Evolutionary conservation across 2,797 vertebrate species (phyloP), one percentile per base, ranked within the genome.

Genomic region (Coregonus ussuriensis): DNA sequence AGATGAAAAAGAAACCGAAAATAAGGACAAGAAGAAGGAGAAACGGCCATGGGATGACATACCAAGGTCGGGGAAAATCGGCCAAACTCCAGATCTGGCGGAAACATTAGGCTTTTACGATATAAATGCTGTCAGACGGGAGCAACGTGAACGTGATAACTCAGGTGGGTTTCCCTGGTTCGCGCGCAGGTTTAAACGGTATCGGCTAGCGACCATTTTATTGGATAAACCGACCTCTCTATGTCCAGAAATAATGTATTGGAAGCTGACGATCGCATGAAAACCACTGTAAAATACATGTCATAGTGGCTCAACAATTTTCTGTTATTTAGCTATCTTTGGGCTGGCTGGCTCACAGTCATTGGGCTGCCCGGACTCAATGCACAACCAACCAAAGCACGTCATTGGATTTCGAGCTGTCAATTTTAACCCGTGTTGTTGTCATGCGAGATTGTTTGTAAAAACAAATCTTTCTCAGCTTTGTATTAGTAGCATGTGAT

Each of bases 91-190:
- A 16, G 83, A 86, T 0, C 91, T 88, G 56, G 93, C 97, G 0
- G 97, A 98, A 86, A 98, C 97, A 0, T 76, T 99, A 79, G 96
- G 97, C 4, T 96, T 96, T 93, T 97, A 96, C 89, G 96, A 97
- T 84, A 94, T 95, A 73, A 89, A 90, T n/a, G 84, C 87, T 72
- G 94, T 91, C 77, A 90, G 91, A 86, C 87, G 91, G 74, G 94
- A 94, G 85, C 91, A 91, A 77, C 91, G 90, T 83, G 88, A 87
- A 59, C 93, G 91, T 56, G 92, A 94, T 71, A 85, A 84, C 56
- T 89, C 95, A 92, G 97, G 97, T 99, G 92, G 41, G 35, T 47
- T 16, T 71, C 21, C 5, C 47, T 15, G 21, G 71, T 6, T 59
- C 16, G 16, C 56, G 53, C 11, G 41, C 33, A 21, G 56, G 33